Evolutionary conservation across 2,888 invertebrate genomes (phyloP).

Genomic region (Argyra leucocephala): DNA sequence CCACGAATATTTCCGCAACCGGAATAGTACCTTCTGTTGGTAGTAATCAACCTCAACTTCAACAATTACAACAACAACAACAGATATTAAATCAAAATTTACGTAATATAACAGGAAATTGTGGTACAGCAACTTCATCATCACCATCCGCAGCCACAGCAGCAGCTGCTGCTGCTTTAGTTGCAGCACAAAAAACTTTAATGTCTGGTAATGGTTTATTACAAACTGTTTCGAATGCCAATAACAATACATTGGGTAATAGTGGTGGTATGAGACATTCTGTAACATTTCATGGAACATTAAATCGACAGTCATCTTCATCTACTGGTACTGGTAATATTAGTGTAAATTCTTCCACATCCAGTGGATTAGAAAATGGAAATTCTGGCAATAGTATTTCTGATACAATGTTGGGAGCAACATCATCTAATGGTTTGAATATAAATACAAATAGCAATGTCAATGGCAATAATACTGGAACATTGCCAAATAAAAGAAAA

Average conservation of each 20-base stretch:
- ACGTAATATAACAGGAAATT: constrained; percentile 24
- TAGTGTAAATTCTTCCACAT: neutral
- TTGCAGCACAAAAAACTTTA: neutral
- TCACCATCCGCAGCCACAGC: constrained; percentile 12
- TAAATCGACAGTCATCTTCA: constrained; percentile 26
- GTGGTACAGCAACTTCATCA: constrained; percentile 24
- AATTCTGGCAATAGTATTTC: constrained; percentile 19
- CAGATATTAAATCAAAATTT: constrained; percentile 17
- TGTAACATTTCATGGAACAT: constrained; percentile 37
- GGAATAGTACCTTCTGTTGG: constrained; percentile 8
- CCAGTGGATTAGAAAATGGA: constrained; percentile 17
- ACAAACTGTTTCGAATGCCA: neutral
- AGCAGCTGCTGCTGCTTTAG: neutral
- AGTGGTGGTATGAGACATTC: constrained; percentile 37
- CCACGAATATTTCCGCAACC: constrained; percentile 7
- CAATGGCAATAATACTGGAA: constrained; percentile 17
- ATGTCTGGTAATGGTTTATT: neutral
- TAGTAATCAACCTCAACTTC: constrained; percentile 22
- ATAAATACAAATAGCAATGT: constrained; percentile 19
- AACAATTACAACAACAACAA: constrained; percentile 23
- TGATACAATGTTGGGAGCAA: constrained; percentile 15
- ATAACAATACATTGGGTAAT: neutral
- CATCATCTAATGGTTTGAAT: constrained; percentile 17
- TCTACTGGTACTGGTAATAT: neutral
- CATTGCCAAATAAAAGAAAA: constrained; percentile 25